phyloP scores from a whole-genome alignment of 92 coral and sea anemone species.

The Palythoa caribaeorum region DNA sequence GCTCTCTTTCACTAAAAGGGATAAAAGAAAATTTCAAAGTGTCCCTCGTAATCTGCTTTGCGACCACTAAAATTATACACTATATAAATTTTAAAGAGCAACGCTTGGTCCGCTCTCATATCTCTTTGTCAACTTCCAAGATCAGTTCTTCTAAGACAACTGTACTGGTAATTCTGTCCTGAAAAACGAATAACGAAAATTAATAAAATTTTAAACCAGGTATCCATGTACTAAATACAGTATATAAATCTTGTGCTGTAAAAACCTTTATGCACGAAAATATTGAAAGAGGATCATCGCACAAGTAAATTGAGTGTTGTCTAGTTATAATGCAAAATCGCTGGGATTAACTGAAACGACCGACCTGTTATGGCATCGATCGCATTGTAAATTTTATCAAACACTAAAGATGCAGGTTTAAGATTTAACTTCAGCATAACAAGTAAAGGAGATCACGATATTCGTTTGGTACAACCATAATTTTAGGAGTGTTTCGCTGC shows the following conservation, averaged over 20 bases:
- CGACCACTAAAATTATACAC: neutral
- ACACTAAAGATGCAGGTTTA: neutral
- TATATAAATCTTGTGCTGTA: neutral
- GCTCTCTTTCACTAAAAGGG: neutral
- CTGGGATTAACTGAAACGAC: neutral
- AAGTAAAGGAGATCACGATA: slow-evolving; percentile 19
- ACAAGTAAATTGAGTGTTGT: neutral
- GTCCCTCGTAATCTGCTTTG: slow-evolving; percentile 15
- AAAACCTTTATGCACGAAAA: neutral
- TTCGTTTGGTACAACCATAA: too few relatives aligned
- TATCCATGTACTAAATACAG: neutral
- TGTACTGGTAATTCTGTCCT: neutral
- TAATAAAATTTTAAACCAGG: neutral
- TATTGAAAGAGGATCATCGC: neutral
- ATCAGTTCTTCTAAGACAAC: neutral
- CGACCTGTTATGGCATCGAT: neutral
- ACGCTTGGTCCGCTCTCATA: neutral
- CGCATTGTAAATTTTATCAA: slow-evolving; percentile 2
- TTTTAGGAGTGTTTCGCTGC: too few relatives aligned
- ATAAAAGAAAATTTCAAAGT: neutral
- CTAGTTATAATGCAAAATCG: neutral
- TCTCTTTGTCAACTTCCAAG: neutral
- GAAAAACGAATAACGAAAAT: neutral
- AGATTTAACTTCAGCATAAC: slow-evolving; percentile 4
- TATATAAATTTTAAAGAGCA: neutral